Evolutionary conservation across 2,113 vertebrate species (phyloP).

Genomic region (Acanthochromis polyacanthus): DNA sequence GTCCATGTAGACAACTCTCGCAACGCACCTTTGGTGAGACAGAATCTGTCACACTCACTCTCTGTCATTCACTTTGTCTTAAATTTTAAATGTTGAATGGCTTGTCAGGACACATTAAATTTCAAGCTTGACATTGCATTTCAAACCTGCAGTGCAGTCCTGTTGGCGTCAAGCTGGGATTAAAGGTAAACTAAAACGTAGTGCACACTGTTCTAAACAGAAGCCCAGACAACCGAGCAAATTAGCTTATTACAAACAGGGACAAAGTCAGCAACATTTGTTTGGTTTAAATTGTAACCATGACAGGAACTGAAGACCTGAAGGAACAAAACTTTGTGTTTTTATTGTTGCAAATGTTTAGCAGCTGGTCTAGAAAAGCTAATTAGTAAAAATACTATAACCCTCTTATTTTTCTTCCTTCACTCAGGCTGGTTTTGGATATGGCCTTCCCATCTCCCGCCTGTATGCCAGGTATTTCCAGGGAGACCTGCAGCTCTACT

Average conservation of each 20-base stretch:
- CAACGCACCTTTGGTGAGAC: constrained; percentile 93
- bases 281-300: constrained; percentile 36
- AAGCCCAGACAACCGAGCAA: constrained; percentile 14
- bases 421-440: constrained; percentile 95
- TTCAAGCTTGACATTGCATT: background rate
- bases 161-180: background rate
- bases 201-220: background rate
- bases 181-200: background rate
- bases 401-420: background rate
- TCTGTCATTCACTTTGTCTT: background rate
- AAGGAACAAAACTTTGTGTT: background rate
- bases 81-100: background rate
- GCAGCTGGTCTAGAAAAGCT: background rate
- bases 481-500: constrained; percentile 96
- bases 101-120: background rate
- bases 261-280: constrained; percentile 29
- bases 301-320: background rate
- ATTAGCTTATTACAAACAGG: constrained; percentile 47
- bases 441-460: constrained; percentile 97
- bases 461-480: constrained; percentile 99
- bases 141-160: background rate
- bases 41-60: background rate
- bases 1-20: constrained; percentile 85
- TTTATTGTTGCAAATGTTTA: background rate
- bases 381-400: background rate